Evolutionary conservation across 2,797 vertebrate genomes (phyloP).

Genomic region (Poecilia gillii): DNA sequence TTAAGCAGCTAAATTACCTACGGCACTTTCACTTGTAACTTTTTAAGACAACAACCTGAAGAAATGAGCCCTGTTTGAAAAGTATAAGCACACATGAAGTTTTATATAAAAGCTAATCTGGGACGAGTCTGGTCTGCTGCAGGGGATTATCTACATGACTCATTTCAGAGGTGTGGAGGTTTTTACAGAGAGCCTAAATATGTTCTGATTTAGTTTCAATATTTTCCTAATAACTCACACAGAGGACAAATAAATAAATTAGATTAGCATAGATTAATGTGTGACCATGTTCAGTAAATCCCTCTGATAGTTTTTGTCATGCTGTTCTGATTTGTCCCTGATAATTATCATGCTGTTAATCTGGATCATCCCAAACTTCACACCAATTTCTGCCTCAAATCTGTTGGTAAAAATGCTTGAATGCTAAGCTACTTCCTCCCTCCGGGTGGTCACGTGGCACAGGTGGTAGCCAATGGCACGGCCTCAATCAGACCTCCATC

Average conservation of each 20-base stretch:
- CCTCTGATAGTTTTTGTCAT: constrained; percentile 41
- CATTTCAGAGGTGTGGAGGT: constrained; percentile 19
- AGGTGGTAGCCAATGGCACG: constrained; percentile 64
- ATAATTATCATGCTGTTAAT: constrained; percentile 19
- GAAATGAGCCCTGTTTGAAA: constrained; percentile 58
- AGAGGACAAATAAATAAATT: constrained; percentile 27
- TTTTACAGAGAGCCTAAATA: constrained; percentile 18
- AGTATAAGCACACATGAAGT: constrained; percentile 32
- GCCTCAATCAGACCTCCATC: constrained; percentile 60
- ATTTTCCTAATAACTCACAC: constrained; percentile 27
- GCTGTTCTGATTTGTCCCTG: constrained; percentile 54
- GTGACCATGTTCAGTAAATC: constrained; percentile 45
- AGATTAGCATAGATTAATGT: constrained; percentile 59
- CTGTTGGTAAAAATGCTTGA: constrained; percentile 30
- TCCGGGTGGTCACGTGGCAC: constrained; percentile 69
- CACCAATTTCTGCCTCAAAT: background rate
- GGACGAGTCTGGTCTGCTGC: constrained; percentile 19
- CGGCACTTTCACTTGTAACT: constrained; percentile 61
- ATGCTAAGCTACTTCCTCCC: constrained; percentile 29
- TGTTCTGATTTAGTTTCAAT: constrained; percentile 15
- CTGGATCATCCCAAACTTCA: constrained; percentile 22
- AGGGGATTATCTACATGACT: constrained; percentile 36
- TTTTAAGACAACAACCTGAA: constrained; percentile 55
- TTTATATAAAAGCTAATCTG: constrained; percentile 28
- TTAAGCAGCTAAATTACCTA: constrained; percentile 51